Percentiles rank a stretch among this genome's conserved stretches.
phyloP scores from a whole-genome alignment of 2,113 vertebrate species.

The Silurus asotus region DNA sequence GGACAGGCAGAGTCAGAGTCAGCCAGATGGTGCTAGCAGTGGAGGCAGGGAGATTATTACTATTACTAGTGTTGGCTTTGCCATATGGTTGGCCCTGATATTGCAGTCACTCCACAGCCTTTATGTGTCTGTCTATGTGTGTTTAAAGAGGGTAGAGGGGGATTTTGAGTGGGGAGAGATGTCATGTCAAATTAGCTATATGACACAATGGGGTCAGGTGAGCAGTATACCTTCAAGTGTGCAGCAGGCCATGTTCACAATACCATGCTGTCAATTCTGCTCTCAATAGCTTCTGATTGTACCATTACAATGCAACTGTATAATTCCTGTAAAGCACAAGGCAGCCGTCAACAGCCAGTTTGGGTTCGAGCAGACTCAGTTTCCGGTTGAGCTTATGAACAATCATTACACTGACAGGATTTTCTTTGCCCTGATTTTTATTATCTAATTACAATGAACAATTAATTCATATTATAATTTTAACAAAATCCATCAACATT shows the following conservation, averaged over 20 bases:
- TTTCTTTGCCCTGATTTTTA: not conserved
- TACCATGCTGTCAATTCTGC: conserved; percentile 16
- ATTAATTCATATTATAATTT: not conserved
- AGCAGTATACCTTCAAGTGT: conserved; percentile 23
- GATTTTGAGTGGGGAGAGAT: not conserved
- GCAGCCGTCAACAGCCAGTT: conserved; percentile 23
- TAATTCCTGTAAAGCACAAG: conserved; percentile 26
- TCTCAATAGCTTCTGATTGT: not conserved
- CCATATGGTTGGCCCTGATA: conserved; percentile 67
- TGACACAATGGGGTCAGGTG: conserved; percentile 44
- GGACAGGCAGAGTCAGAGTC: not conserved
- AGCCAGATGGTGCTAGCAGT: conserved; percentile 66
- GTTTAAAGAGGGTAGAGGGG: not conserved
- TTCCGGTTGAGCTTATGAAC: not conserved
- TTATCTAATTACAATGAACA: not conserved
- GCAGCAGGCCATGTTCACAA: conserved; percentile 1
- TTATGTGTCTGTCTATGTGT: not conserved
- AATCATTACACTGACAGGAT: not conserved
- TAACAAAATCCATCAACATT: not conserved
- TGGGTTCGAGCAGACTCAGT: conserved; percentile 3
- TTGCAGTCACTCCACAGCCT: not conserved
- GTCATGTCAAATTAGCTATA: conserved; percentile 48
- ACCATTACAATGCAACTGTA: not conserved
- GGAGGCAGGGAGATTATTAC: conserved; percentile 55
- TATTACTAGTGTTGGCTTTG: conserved; percentile 59